Base-by-base conservation (phyloP, 2,113 vertebrate species). In the Zapornia atra region DNA sequence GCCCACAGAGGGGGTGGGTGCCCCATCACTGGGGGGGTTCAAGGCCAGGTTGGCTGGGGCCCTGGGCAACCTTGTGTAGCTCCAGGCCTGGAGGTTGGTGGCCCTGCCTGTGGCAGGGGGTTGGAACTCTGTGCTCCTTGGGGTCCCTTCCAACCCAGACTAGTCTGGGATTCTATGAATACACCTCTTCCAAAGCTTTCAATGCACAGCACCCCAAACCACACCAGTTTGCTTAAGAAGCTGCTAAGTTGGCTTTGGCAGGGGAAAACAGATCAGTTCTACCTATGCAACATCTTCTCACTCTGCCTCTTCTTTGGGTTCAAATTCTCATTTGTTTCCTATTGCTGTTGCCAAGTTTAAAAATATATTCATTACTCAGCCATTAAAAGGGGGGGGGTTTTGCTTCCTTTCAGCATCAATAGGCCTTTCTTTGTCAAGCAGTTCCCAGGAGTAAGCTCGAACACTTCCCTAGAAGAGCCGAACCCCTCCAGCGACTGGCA, bases 361-460 rank as follows among this genome's bases (percentile, higher is more conserved):
- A 97, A 92, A 94, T 78, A 89, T 26, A 66, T 91, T 86, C 25
- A 81, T 92, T 88, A 88, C 80, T 92, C 91, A 86, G 61, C 42
- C 80, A 59, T 51, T 69, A 88, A 81, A 94, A 84, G 92, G 33
- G 19, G 48, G 92, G 33, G 19, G 48, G 5, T 20, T 48, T 44
- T 94, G 77, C 81, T 94, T 96, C 94, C 86, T 96, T 94, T 88
- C 10, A 11, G 86, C 76, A 92, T 88, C 86, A 80, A 63, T 36
- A 80, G 82, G 46, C n/a, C 56, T 90, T 90, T 92, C 72, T 86
- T 94, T 18, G 3, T 75, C 72, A 70, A 75, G 92, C 56, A 66
- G 81, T 46, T 95, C 96, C 90, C 92, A 73, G 72, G 84, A 92
- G 51, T n/a, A 83, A 86, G 56, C 50, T 72, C 38, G 19, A 83